Base-by-base conservation (phyloP, 2,888 invertebrate species). In the Pterostichus niger region DNA sequence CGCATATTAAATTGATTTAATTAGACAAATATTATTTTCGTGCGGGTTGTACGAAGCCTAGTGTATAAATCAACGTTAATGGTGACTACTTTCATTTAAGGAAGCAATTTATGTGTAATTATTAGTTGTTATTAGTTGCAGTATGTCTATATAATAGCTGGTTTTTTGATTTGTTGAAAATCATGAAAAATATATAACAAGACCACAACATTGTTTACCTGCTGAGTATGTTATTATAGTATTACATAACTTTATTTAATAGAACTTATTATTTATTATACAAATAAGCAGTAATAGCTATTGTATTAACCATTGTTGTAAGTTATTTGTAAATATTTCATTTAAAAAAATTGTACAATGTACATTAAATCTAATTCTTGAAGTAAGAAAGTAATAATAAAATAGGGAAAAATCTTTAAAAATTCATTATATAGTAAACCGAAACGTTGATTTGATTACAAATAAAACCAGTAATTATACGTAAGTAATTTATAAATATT, bases 21-120 rank as follows among this genome's bases (percentile, higher is more conserved):
- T 61, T 61, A 61, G 35, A 61, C 33, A 35, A 33, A 61, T 61
- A 61, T 61, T 33, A 61, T 61, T 61, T 56, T 61, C 35, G 61
- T 61, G 33, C 61, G 61, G 61, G 61, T 33, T n/a, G 33, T 11
- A n/a, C 49, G n/a, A 6, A 6, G 6, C n/a, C 6, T n/a, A 31
- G 61, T 33, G 35, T 11, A 61, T 61, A 61, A 61, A 61, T 61
- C 61, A 61, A 33, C 33, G n/a, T n/a, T 61, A 61, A 61, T 61
- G 35, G 61, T 61, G 61, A 61, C 61, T 33, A 61, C 61, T 61
- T 61, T 61, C 61, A 61, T 33, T 61, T 33, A 61, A 61, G 61
- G 61, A 61, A 61, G 61, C 61, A 61, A 61, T 61, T 61, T 61
- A 61, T 61, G 35, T 61, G 61, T 61, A 61, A 61, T 61, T 61